phyloP scores from a whole-genome alignment of 2,888 invertebrate species.

The Pilophorus perplexus region DNA sequence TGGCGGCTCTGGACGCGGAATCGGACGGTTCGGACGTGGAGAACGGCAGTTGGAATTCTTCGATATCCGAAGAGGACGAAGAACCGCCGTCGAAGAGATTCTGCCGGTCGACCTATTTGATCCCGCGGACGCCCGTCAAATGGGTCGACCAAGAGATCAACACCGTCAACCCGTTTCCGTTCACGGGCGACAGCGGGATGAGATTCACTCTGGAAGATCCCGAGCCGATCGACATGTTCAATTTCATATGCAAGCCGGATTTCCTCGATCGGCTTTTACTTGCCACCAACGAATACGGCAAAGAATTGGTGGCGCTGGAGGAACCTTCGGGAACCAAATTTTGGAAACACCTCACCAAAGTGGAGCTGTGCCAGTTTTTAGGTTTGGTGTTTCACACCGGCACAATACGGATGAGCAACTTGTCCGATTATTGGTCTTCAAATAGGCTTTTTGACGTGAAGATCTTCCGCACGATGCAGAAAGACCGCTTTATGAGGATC shows the following conservation, averaged over 20 bases:
- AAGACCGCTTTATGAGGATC: constrained; percentile 30
- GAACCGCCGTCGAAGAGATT: background rate
- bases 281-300: constrained; percentile 19
- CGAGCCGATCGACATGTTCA: constrained; percentile 27
- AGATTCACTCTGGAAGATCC: constrained; percentile 22
- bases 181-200: constrained; percentile 27
- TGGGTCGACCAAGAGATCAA: constrained; percentile 8
- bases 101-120: no score
- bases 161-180: constrained; percentile 17
- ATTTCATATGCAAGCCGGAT: constrained; percentile 22
- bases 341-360: constrained; percentile 5
- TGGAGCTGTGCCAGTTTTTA: constrained; percentile 23
- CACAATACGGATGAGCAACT: constrained; percentile 36
- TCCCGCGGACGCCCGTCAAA: background rate
- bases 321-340: constrained; percentile 1
- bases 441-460: constrained; percentile 27
- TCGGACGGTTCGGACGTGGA: constrained; percentile 3
- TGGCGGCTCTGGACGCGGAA: constrained; percentile 22
- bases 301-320: background rate
- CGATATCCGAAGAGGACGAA: background rate
- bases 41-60: constrained; percentile 15
- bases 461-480: constrained; percentile 30
- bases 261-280: background rate
- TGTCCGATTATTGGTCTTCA: constrained; percentile 39
- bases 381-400: constrained; percentile 36